A percentile compares a stretch with the other conserved stretches of the same genome.
Evolutionary conservation across 2,113 vertebrate species (phyloP).

Genomic region (Otus sunia): DNA sequence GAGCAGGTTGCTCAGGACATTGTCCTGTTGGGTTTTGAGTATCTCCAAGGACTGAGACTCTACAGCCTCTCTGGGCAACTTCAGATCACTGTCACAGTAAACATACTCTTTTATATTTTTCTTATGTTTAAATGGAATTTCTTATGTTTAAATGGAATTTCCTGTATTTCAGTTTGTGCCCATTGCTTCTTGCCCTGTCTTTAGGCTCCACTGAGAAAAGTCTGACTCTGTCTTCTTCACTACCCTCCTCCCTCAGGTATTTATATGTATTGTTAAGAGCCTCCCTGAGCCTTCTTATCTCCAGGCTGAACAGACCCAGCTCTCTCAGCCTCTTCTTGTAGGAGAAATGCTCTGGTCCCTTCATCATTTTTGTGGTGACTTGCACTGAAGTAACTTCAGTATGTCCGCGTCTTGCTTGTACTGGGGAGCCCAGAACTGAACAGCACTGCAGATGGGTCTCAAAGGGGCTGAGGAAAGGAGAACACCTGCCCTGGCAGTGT

Average conservation of each 20-base stretch:
- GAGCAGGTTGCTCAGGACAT: neutral
- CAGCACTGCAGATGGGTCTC: neutral
- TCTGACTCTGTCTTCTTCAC: neutral
- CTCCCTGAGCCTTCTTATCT: neutral
- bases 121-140: neutral
- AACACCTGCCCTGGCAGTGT: neutral
- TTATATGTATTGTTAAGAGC: neutral
- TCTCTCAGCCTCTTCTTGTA: neutral
- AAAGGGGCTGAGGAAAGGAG: neutral
- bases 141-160: neutral
- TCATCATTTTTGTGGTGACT: neutral
- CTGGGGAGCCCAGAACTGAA: neutral
- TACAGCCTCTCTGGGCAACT: neutral
- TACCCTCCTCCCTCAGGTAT: neutral
- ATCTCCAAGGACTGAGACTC: neutral
- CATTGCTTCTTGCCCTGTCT: neutral
- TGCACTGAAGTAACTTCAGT: neutral
- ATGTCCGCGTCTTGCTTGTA: neutral
- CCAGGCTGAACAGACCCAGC: neutral
- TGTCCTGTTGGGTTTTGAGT: neutral
- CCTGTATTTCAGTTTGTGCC: neutral
- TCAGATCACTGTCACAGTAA: neutral
- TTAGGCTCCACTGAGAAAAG: neutral
- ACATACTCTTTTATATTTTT: neutral
- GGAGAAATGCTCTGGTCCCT: neutral